Evolutionary conservation across 2,797 vertebrate genomes (phyloP).

Genomic region (Pangasius krempfi): DNA sequence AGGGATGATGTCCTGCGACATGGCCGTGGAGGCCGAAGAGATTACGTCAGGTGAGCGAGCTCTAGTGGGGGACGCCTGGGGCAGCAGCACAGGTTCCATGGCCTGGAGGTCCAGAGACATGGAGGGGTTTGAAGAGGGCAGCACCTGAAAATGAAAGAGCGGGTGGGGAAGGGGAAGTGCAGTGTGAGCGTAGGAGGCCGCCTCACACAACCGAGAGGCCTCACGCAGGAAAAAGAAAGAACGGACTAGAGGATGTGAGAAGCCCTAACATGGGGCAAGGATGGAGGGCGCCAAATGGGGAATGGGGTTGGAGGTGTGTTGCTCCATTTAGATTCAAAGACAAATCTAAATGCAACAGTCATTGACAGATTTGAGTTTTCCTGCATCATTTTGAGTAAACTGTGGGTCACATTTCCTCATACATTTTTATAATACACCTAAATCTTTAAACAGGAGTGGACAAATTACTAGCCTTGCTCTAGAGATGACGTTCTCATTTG

Average conservation of each 20-base stretch:
- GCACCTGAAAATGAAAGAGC: slow-evolving; percentile 59
- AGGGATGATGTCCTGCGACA: slow-evolving; percentile 96
- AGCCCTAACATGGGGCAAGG: slow-evolving; percentile 17
- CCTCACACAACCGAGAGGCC: slow-evolving; percentile 52
- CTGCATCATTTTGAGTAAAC: background rate
- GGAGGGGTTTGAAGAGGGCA: slow-evolving; percentile 71
- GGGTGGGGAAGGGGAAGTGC: slow-evolving; percentile 42
- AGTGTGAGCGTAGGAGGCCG: slow-evolving; percentile 47
- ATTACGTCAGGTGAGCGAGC: slow-evolving; percentile 96
- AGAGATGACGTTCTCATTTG: background rate
- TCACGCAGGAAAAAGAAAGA: slow-evolving; percentile 45
- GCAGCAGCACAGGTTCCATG: slow-evolving; percentile 84
- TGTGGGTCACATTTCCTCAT: background rate
- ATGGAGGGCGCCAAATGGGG: slow-evolving; percentile 15
- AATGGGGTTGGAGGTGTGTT: slow-evolving; percentile 5
- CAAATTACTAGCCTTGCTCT: background rate
- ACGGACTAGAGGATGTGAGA: slow-evolving; percentile 46
- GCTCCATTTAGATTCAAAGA: slow-evolving; percentile 9
- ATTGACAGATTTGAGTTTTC: background rate
- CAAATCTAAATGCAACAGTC: background rate
- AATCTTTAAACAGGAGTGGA: slow-evolving; percentile 1
- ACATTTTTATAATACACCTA: background rate
- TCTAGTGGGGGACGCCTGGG: slow-evolving; percentile 88
- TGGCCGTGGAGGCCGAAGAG: slow-evolving; percentile 93
- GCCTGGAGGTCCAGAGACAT: slow-evolving; percentile 83